phyloP scores from a whole-genome alignment of 2,888 invertebrate species.

The Gasteruption jaculator region DNA sequence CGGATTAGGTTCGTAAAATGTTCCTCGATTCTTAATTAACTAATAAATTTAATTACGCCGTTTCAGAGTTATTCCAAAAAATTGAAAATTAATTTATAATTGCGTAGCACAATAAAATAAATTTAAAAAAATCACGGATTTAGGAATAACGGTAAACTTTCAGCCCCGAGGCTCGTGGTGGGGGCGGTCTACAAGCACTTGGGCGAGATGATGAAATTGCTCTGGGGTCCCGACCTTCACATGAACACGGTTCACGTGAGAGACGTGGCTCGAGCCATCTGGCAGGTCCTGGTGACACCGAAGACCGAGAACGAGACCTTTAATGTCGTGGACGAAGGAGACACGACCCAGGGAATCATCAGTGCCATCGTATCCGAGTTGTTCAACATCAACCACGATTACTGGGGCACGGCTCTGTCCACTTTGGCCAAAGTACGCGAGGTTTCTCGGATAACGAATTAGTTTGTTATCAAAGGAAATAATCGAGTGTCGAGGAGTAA shows the following conservation, averaged over 20 bases:
- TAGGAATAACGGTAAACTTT: slow-evolving; percentile 22
- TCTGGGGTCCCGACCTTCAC: slow-evolving; percentile 81
- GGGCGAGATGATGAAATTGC: slow-evolving; percentile 84
- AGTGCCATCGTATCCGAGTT: slow-evolving; percentile 76
- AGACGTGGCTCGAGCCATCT: slow-evolving; percentile 80
- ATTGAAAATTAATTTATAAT: neutral
- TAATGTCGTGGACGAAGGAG: slow-evolving; percentile 78
- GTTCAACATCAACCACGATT: slow-evolving; percentile 82
- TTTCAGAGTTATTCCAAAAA: no score
- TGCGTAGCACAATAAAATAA: neutral
- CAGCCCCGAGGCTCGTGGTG: slow-evolving; percentile 80
- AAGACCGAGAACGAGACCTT: slow-evolving; percentile 63
- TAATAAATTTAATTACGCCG: slow-evolving; percentile 8
- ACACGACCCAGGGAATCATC: slow-evolving; percentile 81
- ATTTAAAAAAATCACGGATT: neutral
- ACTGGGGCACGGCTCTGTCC: slow-evolving; percentile 78
- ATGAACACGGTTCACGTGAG: slow-evolving; percentile 84
- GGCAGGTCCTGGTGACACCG: slow-evolving; percentile 62
- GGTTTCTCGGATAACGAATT: slow-evolving; percentile 3
- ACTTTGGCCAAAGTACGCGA: slow-evolving; percentile 70
- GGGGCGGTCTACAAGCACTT: slow-evolving; percentile 86
- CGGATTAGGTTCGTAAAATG: slow-evolving; percentile 65
- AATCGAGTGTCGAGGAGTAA: no score
- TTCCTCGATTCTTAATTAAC: no score
- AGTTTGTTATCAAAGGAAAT: neutral